A percentile compares a stretch with the other conserved stretches of the same genome.
Evolutionary conservation across 2,888 invertebrate species (phyloP).

Genomic region (Tenthredo mesomela): DNA sequence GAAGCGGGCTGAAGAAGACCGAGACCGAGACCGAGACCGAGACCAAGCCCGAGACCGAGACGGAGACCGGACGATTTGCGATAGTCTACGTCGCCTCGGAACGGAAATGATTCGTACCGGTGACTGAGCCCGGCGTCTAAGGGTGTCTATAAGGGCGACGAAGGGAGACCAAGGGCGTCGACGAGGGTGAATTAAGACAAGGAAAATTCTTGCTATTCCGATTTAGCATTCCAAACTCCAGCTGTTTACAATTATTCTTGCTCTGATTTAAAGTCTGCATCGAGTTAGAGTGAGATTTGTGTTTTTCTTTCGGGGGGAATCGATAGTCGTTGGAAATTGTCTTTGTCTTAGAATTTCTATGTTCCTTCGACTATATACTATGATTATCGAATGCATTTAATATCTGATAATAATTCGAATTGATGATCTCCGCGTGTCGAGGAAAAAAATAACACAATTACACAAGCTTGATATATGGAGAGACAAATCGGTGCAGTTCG

Average conservation of each 20-base stretch:
- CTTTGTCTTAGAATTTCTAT: background rate
- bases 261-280: background rate
- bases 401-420: background rate
- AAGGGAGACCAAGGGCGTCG: slow-evolving; percentile 40
- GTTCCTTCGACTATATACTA: background rate
- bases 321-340: background rate
- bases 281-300: background rate
- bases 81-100: slow-evolving; percentile 24
- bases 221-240: slow-evolving; percentile 18
- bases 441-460: background rate
- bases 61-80: slow-evolving; percentile 19
- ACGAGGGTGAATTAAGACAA: slow-evolving; percentile 17
- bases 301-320: background rate
- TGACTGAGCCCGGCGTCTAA: slow-evolving; percentile 34
- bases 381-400: background rate
- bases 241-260: slow-evolving; percentile 6
- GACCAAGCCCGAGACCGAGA: slow-evolving; percentile 5
- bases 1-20: background rate
- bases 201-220: slow-evolving; percentile 5
- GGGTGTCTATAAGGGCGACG: slow-evolving; percentile 29
- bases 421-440: background rate
- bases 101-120: slow-evolving; percentile 50
- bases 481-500: slow-evolving; percentile 4
- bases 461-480: background rate
- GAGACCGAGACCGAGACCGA: background rate